Conservation (phyloP, 2,797 vertebrate genomes). For the Gastrophryne carolinensis region DNA sequence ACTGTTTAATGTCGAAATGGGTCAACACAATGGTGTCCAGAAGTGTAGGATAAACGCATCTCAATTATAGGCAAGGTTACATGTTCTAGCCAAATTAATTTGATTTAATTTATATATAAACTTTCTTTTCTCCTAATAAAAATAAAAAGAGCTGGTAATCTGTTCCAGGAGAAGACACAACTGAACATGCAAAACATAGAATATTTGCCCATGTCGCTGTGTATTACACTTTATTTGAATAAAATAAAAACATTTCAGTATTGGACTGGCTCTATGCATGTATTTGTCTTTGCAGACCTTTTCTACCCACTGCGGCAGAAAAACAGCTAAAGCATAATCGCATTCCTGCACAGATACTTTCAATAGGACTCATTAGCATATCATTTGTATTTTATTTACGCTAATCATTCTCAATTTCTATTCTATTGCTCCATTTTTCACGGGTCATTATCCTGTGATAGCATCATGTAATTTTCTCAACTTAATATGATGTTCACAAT, state of each 20-base stretch:
- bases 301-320: neutral
- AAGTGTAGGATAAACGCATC: too few relatives aligned
- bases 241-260: neutral
- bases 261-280: neutral
- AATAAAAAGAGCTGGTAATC: too few relatives aligned
- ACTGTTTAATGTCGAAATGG: too few relatives aligned
- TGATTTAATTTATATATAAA: too few relatives aligned
- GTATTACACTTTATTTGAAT: neutral
- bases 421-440: conserved; percentile 24
- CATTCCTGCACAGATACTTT: conserved; percentile 5
- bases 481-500: conserved; percentile 25
- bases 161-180: too few relatives aligned
- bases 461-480: conserved; percentile 21
- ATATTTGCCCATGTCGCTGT: neutral
- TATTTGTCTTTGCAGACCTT: neutral
- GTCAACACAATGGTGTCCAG: too few relatives aligned
- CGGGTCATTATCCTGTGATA: conserved; percentile 32
- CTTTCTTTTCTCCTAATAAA: too few relatives aligned
- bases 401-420: conserved; percentile 35
- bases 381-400: conserved; percentile 44
- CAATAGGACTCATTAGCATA: conserved; percentile 29
- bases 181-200: neutral
- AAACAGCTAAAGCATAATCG: neutral
- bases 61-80: too few relatives aligned
- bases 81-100: too few relatives aligned